These are phyloP conservation scores for Stigmatopora argus DNA, from an alignment of 2,113 vertebrate genomes.

Conservation along the genomic window DNA sequence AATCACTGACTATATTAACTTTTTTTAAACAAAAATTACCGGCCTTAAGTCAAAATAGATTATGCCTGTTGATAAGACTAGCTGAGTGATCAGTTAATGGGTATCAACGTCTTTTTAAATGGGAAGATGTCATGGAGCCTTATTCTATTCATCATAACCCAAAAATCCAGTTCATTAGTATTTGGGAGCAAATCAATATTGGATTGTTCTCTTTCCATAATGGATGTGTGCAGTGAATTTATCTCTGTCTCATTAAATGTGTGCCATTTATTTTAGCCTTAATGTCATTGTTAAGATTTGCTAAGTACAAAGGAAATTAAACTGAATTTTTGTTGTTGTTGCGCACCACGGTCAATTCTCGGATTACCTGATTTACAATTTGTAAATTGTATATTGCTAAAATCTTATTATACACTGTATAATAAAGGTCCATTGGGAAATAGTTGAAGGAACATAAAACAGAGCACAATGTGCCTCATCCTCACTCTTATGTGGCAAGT, in stretches of 20 bases:
- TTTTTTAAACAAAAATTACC: slow-evolving; percentile 30
- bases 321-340: not conserved
- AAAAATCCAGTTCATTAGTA: slow-evolving; percentile 12
- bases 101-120: slow-evolving; percentile 30
- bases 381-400: slow-evolving; percentile 21
- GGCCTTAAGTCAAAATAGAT: slow-evolving; percentile 52
- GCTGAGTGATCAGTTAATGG: slow-evolving; percentile 51
- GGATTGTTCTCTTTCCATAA: not conserved
- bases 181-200: slow-evolving; percentile 7
- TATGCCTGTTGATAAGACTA: slow-evolving; percentile 40
- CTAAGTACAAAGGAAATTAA: not conserved
- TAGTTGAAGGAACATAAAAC: slow-evolving; percentile 21
- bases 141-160: slow-evolving; percentile 18
- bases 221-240: slow-evolving; percentile 5
- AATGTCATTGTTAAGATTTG: slow-evolving; percentile 2
- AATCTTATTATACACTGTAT: slow-evolving; percentile 13
- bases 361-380: slow-evolving; percentile 9
- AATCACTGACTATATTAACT: slow-evolving; percentile 9
- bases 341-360: not conserved
- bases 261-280: not conserved
- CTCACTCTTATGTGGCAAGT: slow-evolving; percentile 50
- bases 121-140: slow-evolving; percentile 27
- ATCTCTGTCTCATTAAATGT: not conserved
- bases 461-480: slow-evolving; percentile 47
- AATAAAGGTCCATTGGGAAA: slow-evolving; percentile 5